These are phyloP conservation scores for Chelonus formosanus DNA, from an alignment of 2,888 invertebrate genomes.

Conservation along the genomic window DNA sequence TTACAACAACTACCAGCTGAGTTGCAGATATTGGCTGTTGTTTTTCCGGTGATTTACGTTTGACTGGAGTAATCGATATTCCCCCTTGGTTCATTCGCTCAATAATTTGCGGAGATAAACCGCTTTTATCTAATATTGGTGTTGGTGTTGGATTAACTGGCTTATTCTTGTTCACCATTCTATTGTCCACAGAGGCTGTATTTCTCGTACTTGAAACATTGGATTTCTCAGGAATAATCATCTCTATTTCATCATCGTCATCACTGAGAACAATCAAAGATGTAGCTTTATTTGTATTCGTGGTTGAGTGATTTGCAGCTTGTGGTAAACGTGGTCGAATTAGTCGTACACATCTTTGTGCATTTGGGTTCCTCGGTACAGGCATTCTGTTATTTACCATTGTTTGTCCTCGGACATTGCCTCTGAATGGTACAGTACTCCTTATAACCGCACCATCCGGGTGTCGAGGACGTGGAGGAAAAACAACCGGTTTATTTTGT, in stretches of 20 bases:
- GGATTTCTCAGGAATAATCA: slow-evolving; percentile 55
- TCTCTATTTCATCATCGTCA: slow-evolving; percentile 62
- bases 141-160: slow-evolving; percentile 44
- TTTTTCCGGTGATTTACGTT: slow-evolving; percentile 45
- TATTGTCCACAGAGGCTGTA: background rate
- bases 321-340: slow-evolving; percentile 23
- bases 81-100: slow-evolving; percentile 60
- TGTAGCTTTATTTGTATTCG: slow-evolving; percentile 47
- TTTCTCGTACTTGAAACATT: background rate
- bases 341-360: slow-evolving; percentile 34
- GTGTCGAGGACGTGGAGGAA: slow-evolving; percentile 24
- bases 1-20: slow-evolving; percentile 60
- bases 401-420: slow-evolving; percentile 29
- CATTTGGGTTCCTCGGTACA: slow-evolving; percentile 3
- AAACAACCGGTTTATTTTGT: slow-evolving; percentile 23
- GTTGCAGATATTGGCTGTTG: slow-evolving; percentile 43
- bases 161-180: slow-evolving; percentile 31
- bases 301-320: slow-evolving; percentile 22
- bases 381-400: slow-evolving; percentile 4
- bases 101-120: slow-evolving; percentile 56
- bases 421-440: slow-evolving; percentile 33
- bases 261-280: slow-evolving; percentile 60
- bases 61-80: slow-evolving; percentile 60
- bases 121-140: slow-evolving; percentile 34
- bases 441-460: slow-evolving; percentile 26